These are phyloP conservation scores for Arbacia lixula DNA, from an alignment of 53 echinoderm and acorn worm genomes.

Conservation along the genomic window DNA sequence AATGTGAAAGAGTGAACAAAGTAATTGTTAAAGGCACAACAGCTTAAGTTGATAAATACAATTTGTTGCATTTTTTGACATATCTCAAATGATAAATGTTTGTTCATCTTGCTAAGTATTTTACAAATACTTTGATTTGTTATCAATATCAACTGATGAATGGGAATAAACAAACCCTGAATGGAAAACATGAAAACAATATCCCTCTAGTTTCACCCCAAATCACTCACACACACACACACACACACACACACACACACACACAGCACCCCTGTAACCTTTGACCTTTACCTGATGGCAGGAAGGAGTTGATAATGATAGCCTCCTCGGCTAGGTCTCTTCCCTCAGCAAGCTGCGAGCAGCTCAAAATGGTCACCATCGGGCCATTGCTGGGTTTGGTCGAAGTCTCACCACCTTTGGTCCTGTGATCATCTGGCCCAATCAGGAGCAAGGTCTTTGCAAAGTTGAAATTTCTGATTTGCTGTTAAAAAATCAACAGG, in stretches of 20 bases:
- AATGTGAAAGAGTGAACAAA: no score
- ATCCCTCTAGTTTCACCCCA: no score
- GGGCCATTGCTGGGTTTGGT: constrained; percentile 18
- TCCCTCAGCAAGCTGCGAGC: constrained; percentile 37
- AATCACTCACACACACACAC: not conserved
- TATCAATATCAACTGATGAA: no score
- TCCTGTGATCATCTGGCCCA: constrained; percentile 14
- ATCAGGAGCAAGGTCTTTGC: constrained; percentile 23
- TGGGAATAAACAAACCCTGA: no score
- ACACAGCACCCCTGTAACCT: constrained; percentile 37
- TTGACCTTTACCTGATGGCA: constrained; percentile 62
- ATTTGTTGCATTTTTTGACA: not conserved
- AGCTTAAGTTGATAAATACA: no score
- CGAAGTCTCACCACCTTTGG: no score
- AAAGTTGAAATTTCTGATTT: constrained; percentile 45
- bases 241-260: constrained; percentile 47
- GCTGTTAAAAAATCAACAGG: constrained; percentile 37
- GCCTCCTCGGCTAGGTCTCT: constrained; percentile 39
- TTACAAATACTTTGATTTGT: no score
- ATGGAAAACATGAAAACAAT: no score
- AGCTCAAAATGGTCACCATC: constrained; percentile 10
- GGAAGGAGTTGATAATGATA: constrained; percentile 44
- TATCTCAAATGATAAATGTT: no score
- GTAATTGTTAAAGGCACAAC: no score
- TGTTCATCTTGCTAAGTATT: no score